A percentile compares a stretch with the other conserved stretches of the same genome.
Conservation (phyloP, 2,888 invertebrate species). For the Cenopis cana region DNA sequence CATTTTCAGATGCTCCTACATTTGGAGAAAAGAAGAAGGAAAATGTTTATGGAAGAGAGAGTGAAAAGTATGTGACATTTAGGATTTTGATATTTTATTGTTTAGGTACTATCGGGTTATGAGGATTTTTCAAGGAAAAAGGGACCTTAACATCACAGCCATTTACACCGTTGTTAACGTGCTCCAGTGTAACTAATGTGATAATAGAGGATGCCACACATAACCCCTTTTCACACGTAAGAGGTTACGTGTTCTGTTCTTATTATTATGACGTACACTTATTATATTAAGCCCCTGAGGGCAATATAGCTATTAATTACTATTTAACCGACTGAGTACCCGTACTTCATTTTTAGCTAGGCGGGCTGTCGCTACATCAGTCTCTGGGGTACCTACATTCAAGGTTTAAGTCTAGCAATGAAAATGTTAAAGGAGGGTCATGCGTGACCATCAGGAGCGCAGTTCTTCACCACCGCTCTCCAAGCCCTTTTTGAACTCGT, state of each 20-base stretch:
- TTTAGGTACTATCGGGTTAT: no score
- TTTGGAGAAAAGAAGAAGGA: slow-evolving; percentile 60
- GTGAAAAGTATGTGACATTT: slow-evolving; percentile 60
- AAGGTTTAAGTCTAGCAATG: no score
- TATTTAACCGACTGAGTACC: no score
- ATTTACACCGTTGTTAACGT: background rate
- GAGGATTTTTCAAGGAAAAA: background rate
- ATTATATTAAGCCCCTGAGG: background rate
- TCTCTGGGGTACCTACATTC: no score
- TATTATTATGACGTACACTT: background rate
- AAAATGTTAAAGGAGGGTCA: no score
- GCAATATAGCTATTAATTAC: background rate
- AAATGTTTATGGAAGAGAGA: slow-evolving; percentile 58
- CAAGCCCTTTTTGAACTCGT: no score
- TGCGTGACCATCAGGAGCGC: no score
- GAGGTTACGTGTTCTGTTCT: background rate
- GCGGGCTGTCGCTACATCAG: no score
- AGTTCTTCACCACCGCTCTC: no score
- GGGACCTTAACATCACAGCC: background rate
- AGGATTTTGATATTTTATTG: background rate
- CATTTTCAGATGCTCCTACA: slow-evolving; percentile 65
- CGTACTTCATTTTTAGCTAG: no score
- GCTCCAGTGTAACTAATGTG: background rate
- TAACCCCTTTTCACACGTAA: background rate
- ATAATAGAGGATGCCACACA: background rate